Base-by-base conservation (phyloP, 2,888 invertebrate genomes). In the Eilema griseolum region DNA sequence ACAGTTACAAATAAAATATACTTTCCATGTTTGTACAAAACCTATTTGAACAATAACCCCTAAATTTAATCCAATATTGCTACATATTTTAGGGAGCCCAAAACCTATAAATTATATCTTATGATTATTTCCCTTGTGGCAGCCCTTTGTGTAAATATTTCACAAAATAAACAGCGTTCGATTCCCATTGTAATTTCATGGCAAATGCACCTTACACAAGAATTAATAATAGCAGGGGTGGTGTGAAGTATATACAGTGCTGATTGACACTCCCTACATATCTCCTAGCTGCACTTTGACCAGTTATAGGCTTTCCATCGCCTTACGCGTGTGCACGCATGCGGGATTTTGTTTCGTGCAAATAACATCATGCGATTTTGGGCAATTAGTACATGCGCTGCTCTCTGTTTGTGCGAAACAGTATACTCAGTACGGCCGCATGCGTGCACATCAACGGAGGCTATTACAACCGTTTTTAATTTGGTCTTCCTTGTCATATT, bases 81-180 rank as follows among this genome's bases (percentile, higher is more conserved):
- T 62, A 52, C 65, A 67, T 70, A 70, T 66, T 74, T 67, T 46
- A 70, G 71, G 77, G 71, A 41, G 71, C 52, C 68, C 61, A 67
- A 74, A 79, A 70, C 67, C 72, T 75, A 71, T 70, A 62, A 67
- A 75, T 74, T 78, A 70, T 70, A 24, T 65, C 59, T 76, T 72
- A 74, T 72, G 75, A 75, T 73, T 67, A 70, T 74, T 76, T 80
- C 76, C 73, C 83, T 77, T 69, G 73, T 72, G 74, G 71, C 61
- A 73, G 77, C 86, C 88, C 87, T 85, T 80, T 84, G 74, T 78
- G 82, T 85, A 90, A 87, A 90, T 84, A 89, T 73, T 68, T 76
- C 76, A 72, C 83, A 86, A 85, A 88, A 86, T 86, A 90, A 91
- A 90, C 85, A 89, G 74, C 82, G 83, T 82, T 85, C 86, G 86